Base-by-base conservation (phyloP, 2,888 invertebrate genomes). In the Nephrotoma appendiculata region DNA sequence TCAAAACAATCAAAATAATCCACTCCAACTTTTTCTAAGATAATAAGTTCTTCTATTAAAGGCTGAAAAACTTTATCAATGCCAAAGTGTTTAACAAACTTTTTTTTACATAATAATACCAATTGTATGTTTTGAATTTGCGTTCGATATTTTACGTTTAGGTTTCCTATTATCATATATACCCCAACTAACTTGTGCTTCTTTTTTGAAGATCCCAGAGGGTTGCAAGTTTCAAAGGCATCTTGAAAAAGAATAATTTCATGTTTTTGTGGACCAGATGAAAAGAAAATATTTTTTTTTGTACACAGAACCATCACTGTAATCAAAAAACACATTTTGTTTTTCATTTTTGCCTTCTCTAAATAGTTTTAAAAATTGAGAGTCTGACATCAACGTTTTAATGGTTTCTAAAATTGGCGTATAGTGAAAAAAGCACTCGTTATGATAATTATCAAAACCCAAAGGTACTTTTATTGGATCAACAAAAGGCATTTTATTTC, bases 181-280 rank as follows among this genome's bases (percentile, higher is more conserved):
- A 90, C 85, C 15, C 88, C 89, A 71, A 89, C 84, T 41, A 90
- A 83, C 88, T 89, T 89, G 86, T 90, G 88, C 85, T 89, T 89
- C 87, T 87, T 88, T 88, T 87, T 89, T 6, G 89, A 88, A 1
- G 89, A 87, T 11, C 89, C 89, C 15, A 90, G 85, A 15, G 89
- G 89, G 88, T 90, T 90, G 31, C 90, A 89, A 52, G 89, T 19
- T 87, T 90, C 89, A 87, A 90, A 89, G 7, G 88, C 88, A 88
- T 89, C 89, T 88, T 89, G 89, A 88, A 88, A 90, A 15, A 90
- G 84, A 85, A 89, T 89, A 12, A 89, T 87, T 87, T 86, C 85
- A n/a, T 88, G 12, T 19, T 87, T 85, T 19, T 86, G 84, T 3
- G 41, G 11, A 86, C 3, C 2, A 4, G 5, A 87, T 87, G 45